Conservation (phyloP, 2,113 vertebrate genomes). For the Chrysochloris asiatica region DNA sequence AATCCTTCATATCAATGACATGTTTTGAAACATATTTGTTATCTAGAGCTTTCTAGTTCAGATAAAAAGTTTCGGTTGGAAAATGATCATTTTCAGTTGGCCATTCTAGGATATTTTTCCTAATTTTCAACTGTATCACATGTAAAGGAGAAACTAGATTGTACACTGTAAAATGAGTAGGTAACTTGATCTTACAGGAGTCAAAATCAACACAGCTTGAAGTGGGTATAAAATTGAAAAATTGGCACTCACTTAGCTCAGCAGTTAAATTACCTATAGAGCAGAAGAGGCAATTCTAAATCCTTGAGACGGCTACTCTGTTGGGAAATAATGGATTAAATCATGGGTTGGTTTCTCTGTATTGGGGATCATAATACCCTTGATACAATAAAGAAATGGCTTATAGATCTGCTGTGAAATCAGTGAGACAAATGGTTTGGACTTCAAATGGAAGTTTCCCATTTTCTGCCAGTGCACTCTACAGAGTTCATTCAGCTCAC, state of each 20-base stretch:
- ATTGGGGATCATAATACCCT: neutral
- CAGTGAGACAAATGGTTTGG: slow-evolving; percentile 38
- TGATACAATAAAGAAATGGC: slow-evolving; percentile 30
- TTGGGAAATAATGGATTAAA: slow-evolving; percentile 56
- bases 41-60: slow-evolving; percentile 11
- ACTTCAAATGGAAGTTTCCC: slow-evolving; percentile 25
- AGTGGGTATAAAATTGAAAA: slow-evolving; percentile 61
- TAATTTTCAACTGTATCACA: neutral
- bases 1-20: neutral
- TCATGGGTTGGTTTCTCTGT: slow-evolving; percentile 27
- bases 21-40: slow-evolving; percentile 18
- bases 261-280: slow-evolving; percentile 46
- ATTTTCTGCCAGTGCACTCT: slow-evolving; percentile 13
- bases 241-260: slow-evolving; percentile 52
- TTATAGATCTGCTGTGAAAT: slow-evolving; percentile 41
- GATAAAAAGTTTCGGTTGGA: slow-evolving; percentile 8
- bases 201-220: slow-evolving; percentile 57
- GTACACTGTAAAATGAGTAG: neutral
- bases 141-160: neutral
- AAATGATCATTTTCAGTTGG: neutral
- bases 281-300: slow-evolving; percentile 57
- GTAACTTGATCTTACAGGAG: slow-evolving; percentile 30
- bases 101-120: neutral
- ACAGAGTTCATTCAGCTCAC: neutral
- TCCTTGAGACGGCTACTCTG: slow-evolving; percentile 27